These are phyloP conservation scores for Heptranchias perlo DNA, from an alignment of 2,113 vertebrate genomes.

Conservation along the genomic window DNA sequence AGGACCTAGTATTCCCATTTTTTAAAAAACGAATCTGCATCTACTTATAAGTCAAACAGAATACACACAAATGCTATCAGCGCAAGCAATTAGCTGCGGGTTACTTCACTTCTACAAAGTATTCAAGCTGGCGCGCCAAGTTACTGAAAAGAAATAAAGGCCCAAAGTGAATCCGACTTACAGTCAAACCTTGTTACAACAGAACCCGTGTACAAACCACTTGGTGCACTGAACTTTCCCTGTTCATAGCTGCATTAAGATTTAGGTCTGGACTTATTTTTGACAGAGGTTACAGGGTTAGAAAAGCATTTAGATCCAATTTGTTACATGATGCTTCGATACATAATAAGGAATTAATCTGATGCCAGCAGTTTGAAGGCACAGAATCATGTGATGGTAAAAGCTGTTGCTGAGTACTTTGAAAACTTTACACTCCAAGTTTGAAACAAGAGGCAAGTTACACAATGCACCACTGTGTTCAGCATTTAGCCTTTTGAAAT, in stretches of 20 bases:
- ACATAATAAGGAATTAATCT: background rate
- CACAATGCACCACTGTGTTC: background rate
- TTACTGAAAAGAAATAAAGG: slow-evolving; percentile 18
- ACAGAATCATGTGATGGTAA: background rate
- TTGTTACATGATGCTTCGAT: background rate
- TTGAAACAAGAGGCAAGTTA: background rate
- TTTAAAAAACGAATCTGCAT: background rate
- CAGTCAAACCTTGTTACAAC: slow-evolving; percentile 11
- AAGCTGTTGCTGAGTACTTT: background rate
- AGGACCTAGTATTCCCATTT: background rate
- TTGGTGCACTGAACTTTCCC: background rate
- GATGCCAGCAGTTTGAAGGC: background rate
- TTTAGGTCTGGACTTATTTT: background rate
- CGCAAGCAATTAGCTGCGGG: background rate
- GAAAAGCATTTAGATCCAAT: background rate
- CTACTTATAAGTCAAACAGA: background rate
- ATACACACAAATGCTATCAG: background rate
- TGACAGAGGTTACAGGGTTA: background rate
- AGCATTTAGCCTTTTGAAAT: background rate
- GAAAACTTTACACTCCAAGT: background rate
- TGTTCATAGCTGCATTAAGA: background rate
- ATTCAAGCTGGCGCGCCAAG: background rate
- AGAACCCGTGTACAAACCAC: background rate
- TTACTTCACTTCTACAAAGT: background rate
- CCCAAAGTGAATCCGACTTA: background rate